Conservation (phyloP, 2,797 vertebrate species). For the Delichon dasypus region DNA sequence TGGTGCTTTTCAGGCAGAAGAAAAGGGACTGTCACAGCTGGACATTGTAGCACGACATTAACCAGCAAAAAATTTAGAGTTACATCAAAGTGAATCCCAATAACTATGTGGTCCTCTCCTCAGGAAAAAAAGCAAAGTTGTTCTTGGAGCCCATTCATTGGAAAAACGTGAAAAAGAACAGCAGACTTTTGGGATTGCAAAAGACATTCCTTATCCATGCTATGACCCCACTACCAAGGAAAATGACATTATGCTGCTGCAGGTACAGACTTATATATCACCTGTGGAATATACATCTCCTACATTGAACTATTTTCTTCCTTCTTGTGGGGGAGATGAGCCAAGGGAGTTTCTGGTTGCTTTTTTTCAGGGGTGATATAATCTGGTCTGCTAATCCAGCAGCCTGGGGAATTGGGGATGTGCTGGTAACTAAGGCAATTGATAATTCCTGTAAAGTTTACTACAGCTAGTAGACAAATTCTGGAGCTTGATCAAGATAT, state of each 20-base stretch:
- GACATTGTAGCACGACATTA: background rate
- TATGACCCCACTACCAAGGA: fast-evolving
- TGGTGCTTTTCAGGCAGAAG: background rate
- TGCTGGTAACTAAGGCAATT: background rate
- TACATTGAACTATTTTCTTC: background rate
- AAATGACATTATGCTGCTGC: slow-evolving; percentile 56
- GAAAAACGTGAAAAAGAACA: background rate
- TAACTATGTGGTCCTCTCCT: background rate
- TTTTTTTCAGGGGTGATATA: background rate
- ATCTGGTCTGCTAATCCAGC: background rate
- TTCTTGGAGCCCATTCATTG: slow-evolving; percentile 29
- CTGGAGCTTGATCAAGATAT: background rate
- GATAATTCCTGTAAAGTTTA: background rate
- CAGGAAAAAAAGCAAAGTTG: background rate
- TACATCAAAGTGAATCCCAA: background rate
- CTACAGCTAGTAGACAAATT: background rate
- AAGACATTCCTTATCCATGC: background rate
- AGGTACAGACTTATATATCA: slow-evolving; percentile 19
- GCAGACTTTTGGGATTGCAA: background rate
- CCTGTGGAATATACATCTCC: background rate
- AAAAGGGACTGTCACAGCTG: background rate
- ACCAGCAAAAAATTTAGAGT: background rate
- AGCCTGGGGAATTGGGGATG: background rate
- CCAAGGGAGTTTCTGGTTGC: background rate
- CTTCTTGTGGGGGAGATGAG: background rate